Evolutionary conservation across 2,888 invertebrate genomes (phyloP), one percentile per base, ranked within the genome.

Genomic region (Dasypogon diadema): DNA sequence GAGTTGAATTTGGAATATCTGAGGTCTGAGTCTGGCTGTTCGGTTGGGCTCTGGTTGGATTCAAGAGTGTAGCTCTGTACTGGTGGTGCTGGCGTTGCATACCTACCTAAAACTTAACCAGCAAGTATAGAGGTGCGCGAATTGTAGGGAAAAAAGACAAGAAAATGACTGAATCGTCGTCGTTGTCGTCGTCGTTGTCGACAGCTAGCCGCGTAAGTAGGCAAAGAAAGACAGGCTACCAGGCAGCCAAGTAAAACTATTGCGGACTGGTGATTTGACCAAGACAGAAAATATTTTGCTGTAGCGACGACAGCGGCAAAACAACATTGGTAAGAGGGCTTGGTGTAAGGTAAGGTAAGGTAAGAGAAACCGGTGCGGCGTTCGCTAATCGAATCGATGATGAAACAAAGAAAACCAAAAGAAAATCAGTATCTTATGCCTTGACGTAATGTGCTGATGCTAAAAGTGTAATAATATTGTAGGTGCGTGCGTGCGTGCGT

Each of bases 381-480:
- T 14, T 54, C 54, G 24, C 18, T 42, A 48, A 10, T 68, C 65
- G 30, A 16, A 46, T 5, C 24, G 65, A 14, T 46, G 34, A 54
- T 30, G 54, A 70, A 54, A 51, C 51, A 70, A 70, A 54, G 54
- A 70, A 70, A 70, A 30, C 26, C 8, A 70, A 18, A 54, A 70
- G 70, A 70, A 70, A 70, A 30, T 30, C 34, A 54, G 54, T 54
- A 51, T 70, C 70, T 70, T 70, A 30, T 16, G 6, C 12, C 34
- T 26, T 65, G 54, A 70, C 70, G 70, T 70, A 70, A 70, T n/a
- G 51, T 8, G 51, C 18, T 14, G 37, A 70, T 30, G 34, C 34
- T n/a, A 70, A 24, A 54, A 46, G 22, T 70, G 70, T 70, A 56
- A 56, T 56, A 26, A 18, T 26, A 14, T n/a, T 24, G 14, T 56